Conservation (phyloP, 1,140 invertebrate species). For the Sarcophaga bullata region DNA sequence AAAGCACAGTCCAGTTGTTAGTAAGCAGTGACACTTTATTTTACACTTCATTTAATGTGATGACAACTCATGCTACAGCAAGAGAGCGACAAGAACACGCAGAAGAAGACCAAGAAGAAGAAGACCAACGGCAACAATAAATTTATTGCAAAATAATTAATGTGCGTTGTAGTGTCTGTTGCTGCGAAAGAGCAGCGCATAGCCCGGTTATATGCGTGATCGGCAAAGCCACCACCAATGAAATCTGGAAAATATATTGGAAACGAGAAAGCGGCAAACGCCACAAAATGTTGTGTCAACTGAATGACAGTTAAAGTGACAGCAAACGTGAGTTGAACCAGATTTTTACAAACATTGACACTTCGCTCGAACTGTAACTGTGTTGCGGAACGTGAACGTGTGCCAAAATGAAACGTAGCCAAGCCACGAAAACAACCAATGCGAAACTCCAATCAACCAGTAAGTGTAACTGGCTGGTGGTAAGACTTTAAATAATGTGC, state of each 20-base stretch:
- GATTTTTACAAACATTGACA: constrained; percentile 39
- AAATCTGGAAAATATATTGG: background rate
- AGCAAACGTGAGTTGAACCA: constrained; percentile 39
- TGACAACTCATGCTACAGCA: no score
- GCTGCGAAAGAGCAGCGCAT: background rate
- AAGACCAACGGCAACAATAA: background rate
- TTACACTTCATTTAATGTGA: background rate
- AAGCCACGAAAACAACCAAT: background rate
- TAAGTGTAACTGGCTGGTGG: background rate
- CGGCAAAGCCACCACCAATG: background rate
- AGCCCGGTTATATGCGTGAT: constrained; percentile 16
- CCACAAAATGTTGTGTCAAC: constrained; percentile 35
- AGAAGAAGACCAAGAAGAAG: no score
- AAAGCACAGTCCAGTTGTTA: background rate
- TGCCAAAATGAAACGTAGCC: background rate
- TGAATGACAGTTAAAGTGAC: constrained; percentile 36
- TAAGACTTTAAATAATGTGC: constrained; percentile 5
- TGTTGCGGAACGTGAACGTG: background rate
- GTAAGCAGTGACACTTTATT: background rate
- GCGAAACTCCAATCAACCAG: background rate
- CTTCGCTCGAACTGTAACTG: constrained; percentile 18
- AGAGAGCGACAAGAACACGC: no score
- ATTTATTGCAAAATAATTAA: constrained; percentile 26
- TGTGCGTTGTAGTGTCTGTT: constrained; percentile 13
- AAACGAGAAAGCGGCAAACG: constrained; percentile 28